Evolutionary conservation across 2,797 vertebrate species (phyloP).

Genomic region (Arremon aurantiirostris): DNA sequence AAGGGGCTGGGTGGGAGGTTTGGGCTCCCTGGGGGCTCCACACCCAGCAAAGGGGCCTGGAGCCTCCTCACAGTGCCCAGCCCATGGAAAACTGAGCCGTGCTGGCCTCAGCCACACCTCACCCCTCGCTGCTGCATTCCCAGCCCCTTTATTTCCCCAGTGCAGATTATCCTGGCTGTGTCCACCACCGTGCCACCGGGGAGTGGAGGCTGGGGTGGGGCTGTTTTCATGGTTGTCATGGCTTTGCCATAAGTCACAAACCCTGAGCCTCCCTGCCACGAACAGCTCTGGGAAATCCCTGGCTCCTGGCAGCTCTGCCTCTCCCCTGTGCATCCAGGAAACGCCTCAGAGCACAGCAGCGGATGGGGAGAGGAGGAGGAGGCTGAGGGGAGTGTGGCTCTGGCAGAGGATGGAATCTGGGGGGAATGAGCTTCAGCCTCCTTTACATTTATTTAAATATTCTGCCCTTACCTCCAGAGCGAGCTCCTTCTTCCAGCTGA

Average conservation of each 20-base stretch:
- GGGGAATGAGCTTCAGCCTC: not conserved
- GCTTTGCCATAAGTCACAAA: not conserved
- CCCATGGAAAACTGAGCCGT: rapidly evolving
- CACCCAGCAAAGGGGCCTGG: not conserved
- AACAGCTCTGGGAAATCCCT: not conserved
- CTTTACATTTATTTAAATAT: slow-evolving; percentile 17
- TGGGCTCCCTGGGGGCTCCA: not conserved
- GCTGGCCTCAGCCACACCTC: not conserved
- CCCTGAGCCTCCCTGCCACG: not conserved
- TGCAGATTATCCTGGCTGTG: not conserved
- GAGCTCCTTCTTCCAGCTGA: slow-evolving; percentile 16
- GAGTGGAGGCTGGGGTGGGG: not conserved
- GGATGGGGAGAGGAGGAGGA: not conserved
- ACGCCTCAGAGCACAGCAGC: not conserved
- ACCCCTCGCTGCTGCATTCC: not conserved
- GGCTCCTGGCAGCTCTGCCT: not conserved
- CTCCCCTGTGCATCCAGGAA: not conserved
- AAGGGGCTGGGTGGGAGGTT: not conserved
- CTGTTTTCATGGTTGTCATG: not conserved
- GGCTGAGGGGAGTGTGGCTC: not conserved
- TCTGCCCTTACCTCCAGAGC: not conserved
- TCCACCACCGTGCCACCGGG: not conserved
- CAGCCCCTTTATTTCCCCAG: not conserved
- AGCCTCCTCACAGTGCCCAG: not conserved
- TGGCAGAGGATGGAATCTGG: not conserved